Base-by-base conservation (phyloP, 2,888 invertebrate species). In the Troglohyphantes excavatus region DNA sequence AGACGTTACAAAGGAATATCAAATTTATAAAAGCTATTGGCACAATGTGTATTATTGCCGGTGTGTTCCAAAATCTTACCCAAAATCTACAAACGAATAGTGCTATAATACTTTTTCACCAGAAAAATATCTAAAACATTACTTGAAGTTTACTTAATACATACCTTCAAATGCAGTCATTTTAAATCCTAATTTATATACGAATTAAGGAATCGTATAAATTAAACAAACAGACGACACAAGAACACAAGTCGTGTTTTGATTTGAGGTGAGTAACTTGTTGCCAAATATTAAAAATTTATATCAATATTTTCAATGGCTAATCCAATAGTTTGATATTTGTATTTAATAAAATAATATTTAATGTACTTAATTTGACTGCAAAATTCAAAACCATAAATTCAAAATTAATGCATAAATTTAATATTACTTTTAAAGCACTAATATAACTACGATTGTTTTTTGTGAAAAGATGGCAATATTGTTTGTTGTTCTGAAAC, bases 151-250 rank as follows among this genome's bases (percentile, higher is more conserved):
- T n/a, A 21, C 19, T 43, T 43, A 43, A 72, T n/a, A n/a, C 13
- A 33, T 79, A 92, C 92, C 92, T 91, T 93, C 93, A 89, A 93
- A 93, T 2, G 93, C 93, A 23, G 93, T 93, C 93, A 93, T 93
- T 84, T 39, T 86, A 53, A 65, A 0, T 21, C 11, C 19, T 9
- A 19, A 19, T 43, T 26, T 73, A 13, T 23, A 63, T 27, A 65
- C 2, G 21, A 59, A 33, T 13, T n/a, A 68, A 68, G 33, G 29
- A 68, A 53, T 29, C 0, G 2, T 2, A 0, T 23, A 0, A 19
- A 17, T 68, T 7, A 3, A 29, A n/a, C 11, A 5, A 68, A 68
- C 33, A 68, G 29, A 68, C 29, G 29, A 0, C 33, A 19, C 6
- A 61, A 23, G 9, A 61, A 19, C 11, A 61, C 2, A 9, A 6